These are phyloP conservation scores for Hemichromis elongatus DNA, from an alignment of 2,113 vertebrate species.

Conservation along the genomic window DNA sequence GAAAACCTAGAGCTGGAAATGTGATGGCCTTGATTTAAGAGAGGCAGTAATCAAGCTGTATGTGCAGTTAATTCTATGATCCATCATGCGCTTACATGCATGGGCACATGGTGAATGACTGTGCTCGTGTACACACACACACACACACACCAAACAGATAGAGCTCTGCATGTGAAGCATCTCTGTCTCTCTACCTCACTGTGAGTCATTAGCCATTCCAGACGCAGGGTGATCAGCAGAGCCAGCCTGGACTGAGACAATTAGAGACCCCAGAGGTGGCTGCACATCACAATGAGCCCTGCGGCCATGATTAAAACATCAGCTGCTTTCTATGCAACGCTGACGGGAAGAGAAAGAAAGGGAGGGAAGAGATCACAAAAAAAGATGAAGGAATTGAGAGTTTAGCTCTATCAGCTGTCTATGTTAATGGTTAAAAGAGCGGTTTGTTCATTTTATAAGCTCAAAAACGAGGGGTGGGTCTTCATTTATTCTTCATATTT, in stretches of 20 bases:
- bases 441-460: constrained; percentile 41
- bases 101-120: constrained; percentile 18
- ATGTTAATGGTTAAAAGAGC: constrained; percentile 40
- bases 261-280: constrained; percentile 72
- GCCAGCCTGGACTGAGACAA: constrained; percentile 71
- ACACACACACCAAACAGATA: constrained; percentile 1
- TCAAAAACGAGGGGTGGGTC: neutral
- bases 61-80: constrained; percentile 57
- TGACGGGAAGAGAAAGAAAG: constrained; percentile 10
- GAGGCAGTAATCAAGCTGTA: constrained; percentile 45
- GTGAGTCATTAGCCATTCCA: constrained; percentile 73
- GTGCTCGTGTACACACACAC: neutral
- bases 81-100: constrained; percentile 51
- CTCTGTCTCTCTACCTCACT: constrained; percentile 34
- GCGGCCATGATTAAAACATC: constrained; percentile 75
- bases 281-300: constrained; percentile 72
- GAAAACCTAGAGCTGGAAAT: neutral
- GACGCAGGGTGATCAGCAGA: constrained; percentile 70
- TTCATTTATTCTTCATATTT: neutral
- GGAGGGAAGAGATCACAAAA: neutral
- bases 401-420: constrained; percentile 42
- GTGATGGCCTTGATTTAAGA: constrained; percentile 42
- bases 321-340: constrained; percentile 55
- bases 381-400: constrained; percentile 49
- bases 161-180: constrained; percentile 21